Conservation (phyloP, 2,797 vertebrate species). For the Alosa sapidissima region DNA sequence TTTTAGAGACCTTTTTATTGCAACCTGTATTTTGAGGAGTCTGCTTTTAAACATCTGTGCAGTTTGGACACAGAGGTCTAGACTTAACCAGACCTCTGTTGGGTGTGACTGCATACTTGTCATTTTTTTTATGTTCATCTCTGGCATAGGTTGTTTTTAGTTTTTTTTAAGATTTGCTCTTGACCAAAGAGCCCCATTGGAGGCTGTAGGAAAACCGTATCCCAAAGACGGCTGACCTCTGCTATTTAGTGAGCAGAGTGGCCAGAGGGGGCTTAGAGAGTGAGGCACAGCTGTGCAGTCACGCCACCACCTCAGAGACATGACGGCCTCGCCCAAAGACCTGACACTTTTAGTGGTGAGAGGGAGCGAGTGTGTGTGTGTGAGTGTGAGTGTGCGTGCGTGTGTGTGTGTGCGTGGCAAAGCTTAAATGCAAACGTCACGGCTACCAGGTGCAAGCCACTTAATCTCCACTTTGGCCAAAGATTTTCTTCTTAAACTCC, state of each 20-base stretch:
- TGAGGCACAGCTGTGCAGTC: background rate
- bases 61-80: background rate
- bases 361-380: background rate
- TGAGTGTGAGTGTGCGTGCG: background rate
- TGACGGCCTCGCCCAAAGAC: background rate
- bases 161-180: background rate
- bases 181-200: background rate
- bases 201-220: background rate
- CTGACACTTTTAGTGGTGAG: background rate
- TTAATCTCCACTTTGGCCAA: too few relatives aligned
- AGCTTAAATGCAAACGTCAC: background rate
- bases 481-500: too few relatives aligned
- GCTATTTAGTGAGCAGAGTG: background rate
- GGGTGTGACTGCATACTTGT: constrained; percentile 8
- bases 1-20: background rate
- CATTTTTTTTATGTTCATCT: background rate
- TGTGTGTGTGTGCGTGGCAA: background rate
- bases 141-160: background rate
- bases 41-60: background rate
- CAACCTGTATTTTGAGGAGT: background rate
- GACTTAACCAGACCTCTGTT: background rate
- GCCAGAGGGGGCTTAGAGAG: background rate
- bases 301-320: background rate
- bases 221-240: background rate
- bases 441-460: too few relatives aligned